phyloP scores from a whole-genome alignment of 2,888 invertebrate genomes.

The Agrochola circellaris region DNA sequence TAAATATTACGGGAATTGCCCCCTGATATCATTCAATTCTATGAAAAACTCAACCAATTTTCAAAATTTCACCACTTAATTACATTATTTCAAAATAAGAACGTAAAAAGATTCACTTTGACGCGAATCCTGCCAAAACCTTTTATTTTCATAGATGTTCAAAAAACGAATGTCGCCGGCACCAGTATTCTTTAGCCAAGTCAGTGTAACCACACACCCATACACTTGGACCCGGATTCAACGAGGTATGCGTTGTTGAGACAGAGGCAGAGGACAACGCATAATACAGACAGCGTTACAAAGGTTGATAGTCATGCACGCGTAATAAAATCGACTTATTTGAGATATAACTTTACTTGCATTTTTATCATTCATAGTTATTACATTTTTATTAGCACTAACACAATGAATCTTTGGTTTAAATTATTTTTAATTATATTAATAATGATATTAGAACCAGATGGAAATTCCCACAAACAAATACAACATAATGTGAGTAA shows the following conservation, averaged over 20 bases:
- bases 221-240: too few relatives aligned
- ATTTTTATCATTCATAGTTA: constrained; percentile 34
- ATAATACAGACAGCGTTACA: neutral
- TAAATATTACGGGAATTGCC: too few relatives aligned
- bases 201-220: neutral
- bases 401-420: constrained; percentile 64
- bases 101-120: neutral
- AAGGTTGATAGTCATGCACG: neutral
- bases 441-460: constrained; percentile 24
- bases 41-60: neutral
- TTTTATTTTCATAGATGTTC: neutral
- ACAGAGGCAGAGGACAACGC: neutral
- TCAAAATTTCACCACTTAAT: neutral
- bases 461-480: constrained; percentile 13
- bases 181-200: neutral
- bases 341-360: constrained; percentile 50
- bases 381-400: constrained; percentile 55
- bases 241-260: neutral
- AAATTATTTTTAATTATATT: constrained; percentile 26
- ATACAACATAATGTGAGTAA: constrained; percentile 6
- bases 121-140: neutral
- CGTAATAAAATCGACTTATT: constrained; percentile 17
- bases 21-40: too few relatives aligned
- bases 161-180: neutral
- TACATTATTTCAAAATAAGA: neutral